phyloP scores from a whole-genome alignment of 2,797 vertebrate genomes.

The Lacerta agilis region DNA sequence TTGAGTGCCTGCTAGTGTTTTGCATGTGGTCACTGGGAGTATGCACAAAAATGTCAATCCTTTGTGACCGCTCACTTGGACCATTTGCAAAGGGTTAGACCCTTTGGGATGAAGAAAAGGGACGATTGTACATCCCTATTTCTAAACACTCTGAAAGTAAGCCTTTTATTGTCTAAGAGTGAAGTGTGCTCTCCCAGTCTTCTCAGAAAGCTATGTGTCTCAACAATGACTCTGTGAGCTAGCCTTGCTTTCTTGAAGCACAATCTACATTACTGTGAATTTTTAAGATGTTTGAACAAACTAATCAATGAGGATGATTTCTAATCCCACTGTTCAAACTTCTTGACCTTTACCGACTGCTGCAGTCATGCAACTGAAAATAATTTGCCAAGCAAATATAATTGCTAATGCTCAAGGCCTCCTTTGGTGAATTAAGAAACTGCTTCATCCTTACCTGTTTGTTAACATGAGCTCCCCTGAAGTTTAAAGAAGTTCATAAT shows the following conservation, averaged over 20 bases:
- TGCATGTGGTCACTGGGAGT: background rate
- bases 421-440: slow-evolving; percentile 49
- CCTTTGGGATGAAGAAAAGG: background rate
- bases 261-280: background rate
- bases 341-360: slow-evolving; percentile 34
- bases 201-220: background rate
- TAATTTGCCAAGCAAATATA: slow-evolving; percentile 61
- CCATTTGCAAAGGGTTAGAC: background rate
- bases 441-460: slow-evolving; percentile 56
- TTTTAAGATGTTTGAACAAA: background rate
- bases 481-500: slow-evolving; percentile 20
- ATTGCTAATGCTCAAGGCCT: slow-evolving; percentile 42
- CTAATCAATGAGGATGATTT: slow-evolving; percentile 9
- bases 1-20: background rate
- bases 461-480: slow-evolving; percentile 49
- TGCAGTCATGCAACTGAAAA: slow-evolving; percentile 38
- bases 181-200: background rate
- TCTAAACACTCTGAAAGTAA: background rate
- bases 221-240: no score
- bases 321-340: slow-evolving; percentile 6
- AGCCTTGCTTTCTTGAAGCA: background rate
- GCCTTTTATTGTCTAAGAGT: background rate
- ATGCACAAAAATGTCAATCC: background rate
- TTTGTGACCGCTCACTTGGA: background rate
- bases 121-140: background rate